Base-by-base conservation (phyloP, 2,888 invertebrate species). In the Hydropsyche betteni region DNA sequence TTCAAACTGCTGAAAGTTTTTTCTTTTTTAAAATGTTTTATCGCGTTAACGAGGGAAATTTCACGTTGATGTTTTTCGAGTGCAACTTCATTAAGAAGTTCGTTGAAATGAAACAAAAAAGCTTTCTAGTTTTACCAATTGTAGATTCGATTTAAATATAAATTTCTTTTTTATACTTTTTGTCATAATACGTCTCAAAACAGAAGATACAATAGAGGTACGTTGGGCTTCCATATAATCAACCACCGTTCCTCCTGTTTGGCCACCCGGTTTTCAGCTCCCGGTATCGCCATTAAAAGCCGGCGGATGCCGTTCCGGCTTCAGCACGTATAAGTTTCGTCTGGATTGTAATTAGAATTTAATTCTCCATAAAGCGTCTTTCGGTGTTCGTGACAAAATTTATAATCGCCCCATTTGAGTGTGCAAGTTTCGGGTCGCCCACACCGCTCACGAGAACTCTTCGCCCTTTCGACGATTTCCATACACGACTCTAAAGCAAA, bases 341-440 rank as follows among this genome's bases (percentile, higher is more conserved):
- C 72, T 75, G 75, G 78, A 77, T 79, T 77, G 76, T 79, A 79
- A 79, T 79, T 79, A 79, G 78, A 79, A 79, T 79, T 79, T 79
- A 79, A 79, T 79, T 79, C 77, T 74, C 77, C 79, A 79, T 79
- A 79, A 79, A 79, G 78, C 77, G 79, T 77, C 79, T 79, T 79
- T 76, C 76, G 77, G 79, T 75, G 79, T 79, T 77, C 79, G 79
- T 79, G 79, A 79, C 79, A 75, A 79, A 79, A 79, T 79, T 79
- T 79, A 79, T 79, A 79, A 79, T 77, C 72, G 76, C 68, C 69
- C 78, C 76, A 77, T 79, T 79, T 74, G 74, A 38, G 72, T 72
- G 55, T 72, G 55, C 72, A 72, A 72, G 72, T 72, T 72, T 72
- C 12, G 75, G 69, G 69, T 8, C 6, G 10, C 44, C 10, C 44